Conservation (phyloP, 1,140 invertebrate genomes). For the Brachionus asplanchnoidis region DNA sequence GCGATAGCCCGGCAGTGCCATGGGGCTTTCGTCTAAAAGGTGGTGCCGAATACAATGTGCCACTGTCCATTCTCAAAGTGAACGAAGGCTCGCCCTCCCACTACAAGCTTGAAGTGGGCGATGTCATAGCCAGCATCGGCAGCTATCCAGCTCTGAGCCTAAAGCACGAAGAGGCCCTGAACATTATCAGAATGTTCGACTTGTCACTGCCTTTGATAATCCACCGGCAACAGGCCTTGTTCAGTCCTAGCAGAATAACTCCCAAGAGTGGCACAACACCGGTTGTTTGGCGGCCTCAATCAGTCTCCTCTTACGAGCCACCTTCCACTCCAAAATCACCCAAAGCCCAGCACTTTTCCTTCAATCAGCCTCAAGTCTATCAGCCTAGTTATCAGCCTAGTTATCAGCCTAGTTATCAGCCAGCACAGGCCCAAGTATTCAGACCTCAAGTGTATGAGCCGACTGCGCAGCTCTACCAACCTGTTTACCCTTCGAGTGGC, state of each 20-base stretch:
- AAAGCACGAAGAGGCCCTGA: slow-evolving; percentile 35
- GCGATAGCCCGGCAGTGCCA: neutral
- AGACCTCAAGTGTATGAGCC: neutral
- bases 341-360: neutral
- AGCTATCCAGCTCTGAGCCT: neutral
- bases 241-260: neutral
- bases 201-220: slow-evolving; percentile 16
- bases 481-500: neutral
- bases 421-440: neutral
- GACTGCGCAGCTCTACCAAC: neutral
- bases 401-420: slow-evolving; percentile 2
- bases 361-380: neutral
- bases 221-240: neutral
- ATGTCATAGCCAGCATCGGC: slow-evolving; percentile 28
- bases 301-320: neutral
- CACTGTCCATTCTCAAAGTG: slow-evolving; percentile 37
- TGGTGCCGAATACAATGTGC: slow-evolving; percentile 33
- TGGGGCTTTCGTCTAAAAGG: slow-evolving; percentile 42
- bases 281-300: slow-evolving; percentile 18
- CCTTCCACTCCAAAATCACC: neutral
- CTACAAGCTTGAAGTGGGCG: slow-evolving; percentile 8
- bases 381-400: too few relatives aligned
- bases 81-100: neutral
- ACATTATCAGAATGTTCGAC: slow-evolving; percentile 41
- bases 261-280: neutral